Base-by-base conservation (phyloP, 2,113 vertebrate genomes). In the Aspidoscelis tigris region DNA sequence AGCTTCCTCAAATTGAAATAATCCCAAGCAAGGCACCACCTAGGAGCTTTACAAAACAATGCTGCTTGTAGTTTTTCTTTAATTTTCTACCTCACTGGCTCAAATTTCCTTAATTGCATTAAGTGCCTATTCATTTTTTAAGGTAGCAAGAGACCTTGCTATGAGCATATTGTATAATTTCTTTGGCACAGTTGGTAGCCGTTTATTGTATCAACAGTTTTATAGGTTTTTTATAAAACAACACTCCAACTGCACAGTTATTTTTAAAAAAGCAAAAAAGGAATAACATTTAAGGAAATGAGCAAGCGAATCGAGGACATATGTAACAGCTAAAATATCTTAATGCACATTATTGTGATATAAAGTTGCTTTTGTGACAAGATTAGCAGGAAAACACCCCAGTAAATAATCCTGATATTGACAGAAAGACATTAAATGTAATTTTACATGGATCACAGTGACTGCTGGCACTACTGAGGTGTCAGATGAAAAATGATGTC, bases 11-110 rank as follows among this genome's bases (percentile, higher is more conserved):
- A 88, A 82, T 3, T 4, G 55, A 82, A 76, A 47, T 55, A 44
- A 2, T 43, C 80, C 9, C 80, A 4, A 86, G 3, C 16, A 82
- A 74, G 10, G 10, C 47, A 21, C 18, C 84, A 80, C 44, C 84
- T 78, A 70, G 84, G 73, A 82, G 65, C 41, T 55, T 55, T 76
- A 81, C 6, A 39, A 79, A 66, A 65, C 18, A 61, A 76, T 84
- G 82, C 80, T 44, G 82, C 22, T 66, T 76, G n/a, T 39, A 44
- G 47, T 81, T 66, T 89, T 85, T 79, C 79, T 71, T 84, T 75
- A 78, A 83, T 91, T 87, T 88, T 87, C 2, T 44, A 79, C 70
- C n/a, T 71, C 55, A 16, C 5, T 39, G 50, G 43, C 9, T 72
- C 43, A 47, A 1, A 18, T 69, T 75, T 69, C 65, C 66, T 77